Evolutionary conservation across 2,113 vertebrate species (phyloP).

Genomic region (Dinomys branickii): DNA sequence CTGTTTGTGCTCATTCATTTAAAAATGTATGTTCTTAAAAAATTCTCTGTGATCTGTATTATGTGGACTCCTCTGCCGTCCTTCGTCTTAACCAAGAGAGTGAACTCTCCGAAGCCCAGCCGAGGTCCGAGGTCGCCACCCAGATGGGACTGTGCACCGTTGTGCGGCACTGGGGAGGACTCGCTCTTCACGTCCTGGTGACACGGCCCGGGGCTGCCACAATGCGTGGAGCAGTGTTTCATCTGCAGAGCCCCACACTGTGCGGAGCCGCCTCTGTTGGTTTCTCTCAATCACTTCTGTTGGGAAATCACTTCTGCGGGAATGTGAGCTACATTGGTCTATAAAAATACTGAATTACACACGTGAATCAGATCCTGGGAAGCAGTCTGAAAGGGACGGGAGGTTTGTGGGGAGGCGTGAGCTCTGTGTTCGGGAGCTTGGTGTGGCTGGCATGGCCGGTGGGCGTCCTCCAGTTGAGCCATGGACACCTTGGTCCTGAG

Average conservation of each 20-base stretch:
- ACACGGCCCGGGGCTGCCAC: neutral
- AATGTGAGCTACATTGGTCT: slow-evolving; percentile 71
- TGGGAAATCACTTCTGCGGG: slow-evolving; percentile 49
- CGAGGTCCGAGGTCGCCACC: no score
- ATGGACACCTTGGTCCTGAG: neutral
- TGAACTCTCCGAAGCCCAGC: no score
- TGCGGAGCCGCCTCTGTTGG: no score
- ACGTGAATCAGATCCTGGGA: neutral
- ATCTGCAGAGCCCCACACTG: neutral
- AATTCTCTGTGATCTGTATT: slow-evolving; percentile 76
- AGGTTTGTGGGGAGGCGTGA: no score
- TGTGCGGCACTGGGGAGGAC: no score
- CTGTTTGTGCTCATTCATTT: slow-evolving; percentile 71
- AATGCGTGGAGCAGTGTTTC: no score
- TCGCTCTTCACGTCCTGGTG: no score
- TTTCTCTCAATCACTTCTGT: slow-evolving; percentile 65
- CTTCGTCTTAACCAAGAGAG: slow-evolving; percentile 64
- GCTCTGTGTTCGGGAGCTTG: no score
- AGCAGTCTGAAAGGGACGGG: slow-evolving; percentile 53
- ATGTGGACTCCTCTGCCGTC: slow-evolving; percentile 43
- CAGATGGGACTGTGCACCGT: no score
- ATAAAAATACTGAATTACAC: neutral
- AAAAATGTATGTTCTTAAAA: slow-evolving; percentile 67
- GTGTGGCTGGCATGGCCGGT: slow-evolving; percentile 64
- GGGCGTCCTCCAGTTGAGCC: neutral